Evolutionary conservation across 2,113 vertebrate genomes (phyloP).

Genomic region (Tetrax tetrax): DNA sequence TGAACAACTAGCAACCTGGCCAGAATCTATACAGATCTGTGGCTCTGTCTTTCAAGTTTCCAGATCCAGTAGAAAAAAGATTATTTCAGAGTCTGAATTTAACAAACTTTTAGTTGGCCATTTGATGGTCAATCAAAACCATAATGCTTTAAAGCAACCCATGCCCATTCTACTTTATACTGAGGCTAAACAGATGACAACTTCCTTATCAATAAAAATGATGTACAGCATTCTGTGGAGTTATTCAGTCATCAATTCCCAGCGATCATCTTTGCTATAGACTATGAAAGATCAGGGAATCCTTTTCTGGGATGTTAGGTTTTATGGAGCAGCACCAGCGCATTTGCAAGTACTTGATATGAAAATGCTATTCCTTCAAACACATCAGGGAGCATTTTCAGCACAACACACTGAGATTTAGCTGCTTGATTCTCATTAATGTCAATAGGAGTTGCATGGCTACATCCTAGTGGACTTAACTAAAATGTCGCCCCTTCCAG

Average conservation of each 20-base stretch:
- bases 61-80: background rate
- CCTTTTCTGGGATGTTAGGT: slow-evolving; percentile 1
- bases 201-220: slow-evolving; percentile 44
- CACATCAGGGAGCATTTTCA: background rate
- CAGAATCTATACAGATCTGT: background rate
- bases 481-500: background rate
- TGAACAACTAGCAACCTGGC: background rate
- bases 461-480: background rate
- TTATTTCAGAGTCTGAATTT: background rate
- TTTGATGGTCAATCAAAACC: background rate
- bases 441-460: background rate
- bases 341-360: slow-evolving; percentile 24
- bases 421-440: background rate
- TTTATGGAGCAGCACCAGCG: slow-evolving; percentile 44
- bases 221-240: background rate
- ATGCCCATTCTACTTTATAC: background rate
- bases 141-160: background rate
- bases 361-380: slow-evolving; percentile 30
- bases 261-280: background rate
- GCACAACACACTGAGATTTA: background rate
- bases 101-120: background rate
- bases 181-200: background rate
- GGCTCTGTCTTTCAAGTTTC: background rate
- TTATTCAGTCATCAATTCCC: slow-evolving; percentile 19
- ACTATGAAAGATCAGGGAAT: background rate